Base-by-base conservation (phyloP, 2,113 vertebrate species). In the Brachirus orientalis region DNA sequence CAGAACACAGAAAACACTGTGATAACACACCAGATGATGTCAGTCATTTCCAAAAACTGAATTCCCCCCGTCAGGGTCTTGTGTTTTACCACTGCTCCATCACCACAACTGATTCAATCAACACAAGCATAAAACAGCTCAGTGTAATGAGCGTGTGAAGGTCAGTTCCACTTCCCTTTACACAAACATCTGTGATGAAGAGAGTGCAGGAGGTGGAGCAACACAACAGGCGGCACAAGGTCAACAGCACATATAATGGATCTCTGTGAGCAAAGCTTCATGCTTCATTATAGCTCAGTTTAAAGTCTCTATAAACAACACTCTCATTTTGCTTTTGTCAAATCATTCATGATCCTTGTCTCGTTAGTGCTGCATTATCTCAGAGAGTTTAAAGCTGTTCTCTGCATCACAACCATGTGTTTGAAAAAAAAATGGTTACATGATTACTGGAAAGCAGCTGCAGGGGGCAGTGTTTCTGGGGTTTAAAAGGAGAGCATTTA, bases 381-480 rank as follows among this genome's bases (percentile, higher is more conserved):
- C 18, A n/a, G 51, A 46, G 12, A 3, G 22, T 68, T 45, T 3
- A 47, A 17, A 38, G 14, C 13, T 4, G 14, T 17, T 59, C 13
- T 22, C 41, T 38, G 43, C 18, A 20, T 12, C 7, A 33, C 18
- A 65, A n/a, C n/a, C n/a, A n/a, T n/a, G n/a, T n/a, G n/a, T n/a
- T n/a, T n/a, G n/a, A n/a, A n/a, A n/a, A 10, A 8, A 28, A 28
- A 28, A 6, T 4, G 28, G 12, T 22, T 38, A 10, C 28, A 28
- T 11, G 40, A 53, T 2, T 79, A 51, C 56, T 60, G 46, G 7
- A 4, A 37, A 37, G 20, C 16, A 58, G 20, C 86, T 89, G 80
- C 78, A 92, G 89, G 73, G 86, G 90, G 87, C 81, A 85, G 69
- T 76, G 64, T 88, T 85, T 77, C 22, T 37, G 77, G 38, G 13